Evolutionary conservation across 2,113 vertebrate species (phyloP).

Genomic region (Oceanodroma tethys): DNA sequence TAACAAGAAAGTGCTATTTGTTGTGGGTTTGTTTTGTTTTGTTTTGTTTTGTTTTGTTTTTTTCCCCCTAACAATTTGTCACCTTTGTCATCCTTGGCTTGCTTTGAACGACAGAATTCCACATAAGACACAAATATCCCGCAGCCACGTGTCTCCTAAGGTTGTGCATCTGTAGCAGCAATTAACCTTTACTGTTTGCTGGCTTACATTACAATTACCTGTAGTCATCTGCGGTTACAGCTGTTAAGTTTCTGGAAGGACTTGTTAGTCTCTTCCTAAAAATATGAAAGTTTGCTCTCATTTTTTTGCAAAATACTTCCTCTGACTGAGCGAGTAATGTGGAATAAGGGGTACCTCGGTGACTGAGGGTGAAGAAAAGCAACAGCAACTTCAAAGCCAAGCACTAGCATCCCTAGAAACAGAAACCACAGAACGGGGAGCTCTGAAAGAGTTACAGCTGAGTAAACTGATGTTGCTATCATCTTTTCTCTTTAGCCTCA

Average conservation of each 20-base stretch:
- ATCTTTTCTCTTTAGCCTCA: slow-evolving; percentile 79
- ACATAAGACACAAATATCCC: neutral
- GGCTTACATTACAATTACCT: neutral
- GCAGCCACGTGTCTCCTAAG: neutral
- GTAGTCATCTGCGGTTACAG: neutral
- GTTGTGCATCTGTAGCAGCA: neutral
- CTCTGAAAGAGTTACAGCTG: neutral
- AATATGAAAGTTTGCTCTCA: neutral
- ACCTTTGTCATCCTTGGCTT: slow-evolving; percentile 11
- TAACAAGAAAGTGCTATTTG: neutral
- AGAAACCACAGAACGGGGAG: neutral
- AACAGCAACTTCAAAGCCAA: neutral
- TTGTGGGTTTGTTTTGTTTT: too few relatives aligned
- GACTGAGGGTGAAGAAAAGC: neutral
- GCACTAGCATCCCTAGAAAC: neutral
- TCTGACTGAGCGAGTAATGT: neutral
- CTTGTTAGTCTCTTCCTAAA: neutral
- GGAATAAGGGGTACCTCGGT: neutral
- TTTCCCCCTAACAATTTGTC: neutral
- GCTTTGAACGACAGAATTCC: neutral
- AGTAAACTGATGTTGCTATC: neutral
- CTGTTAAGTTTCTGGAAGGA: neutral
- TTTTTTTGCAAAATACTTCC: neutral
- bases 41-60: too few relatives aligned
- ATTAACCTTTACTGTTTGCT: neutral